Evolutionary conservation across 2,797 vertebrate species (phyloP).

Genomic region (Anisognathus igniventris): DNA sequence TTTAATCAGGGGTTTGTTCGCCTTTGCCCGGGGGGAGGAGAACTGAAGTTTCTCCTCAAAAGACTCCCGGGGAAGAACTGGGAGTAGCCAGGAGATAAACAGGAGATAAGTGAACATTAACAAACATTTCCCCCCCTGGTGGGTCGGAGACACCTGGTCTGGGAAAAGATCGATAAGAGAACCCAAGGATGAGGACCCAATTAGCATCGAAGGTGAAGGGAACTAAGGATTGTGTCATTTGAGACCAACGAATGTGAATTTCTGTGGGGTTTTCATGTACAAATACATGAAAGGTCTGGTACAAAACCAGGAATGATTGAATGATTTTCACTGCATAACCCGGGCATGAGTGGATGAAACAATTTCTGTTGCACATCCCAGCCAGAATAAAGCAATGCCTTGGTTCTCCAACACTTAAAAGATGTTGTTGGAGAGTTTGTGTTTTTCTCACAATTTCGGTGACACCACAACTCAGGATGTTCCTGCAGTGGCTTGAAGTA

Average conservation of each 20-base stretch:
- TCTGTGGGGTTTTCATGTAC: not conserved
- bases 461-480: not conserved
- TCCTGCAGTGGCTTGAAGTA: not conserved
- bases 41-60: not conserved
- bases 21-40: not conserved
- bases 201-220: not conserved
- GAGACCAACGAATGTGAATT: not conserved
- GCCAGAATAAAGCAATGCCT: not conserved
- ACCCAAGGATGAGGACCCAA: not conserved
- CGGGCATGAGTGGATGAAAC: rapidly evolving
- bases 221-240: not conserved
- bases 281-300: not conserved
- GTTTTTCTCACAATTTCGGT: rapidly evolving
- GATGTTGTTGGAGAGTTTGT: not conserved
- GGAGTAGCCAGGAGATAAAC: not conserved
- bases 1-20: not conserved
- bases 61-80: not conserved
- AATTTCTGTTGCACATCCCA: not conserved
- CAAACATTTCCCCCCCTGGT: not conserved
- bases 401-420: not conserved
- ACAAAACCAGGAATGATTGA: not conserved
- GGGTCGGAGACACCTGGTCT: not conserved
- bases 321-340: not conserved
- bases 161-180: not conserved
- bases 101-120: not conserved